These are phyloP conservation scores for Synergus umbraculus DNA, from an alignment of 2,888 invertebrate species.

Conservation along the genomic window DNA sequence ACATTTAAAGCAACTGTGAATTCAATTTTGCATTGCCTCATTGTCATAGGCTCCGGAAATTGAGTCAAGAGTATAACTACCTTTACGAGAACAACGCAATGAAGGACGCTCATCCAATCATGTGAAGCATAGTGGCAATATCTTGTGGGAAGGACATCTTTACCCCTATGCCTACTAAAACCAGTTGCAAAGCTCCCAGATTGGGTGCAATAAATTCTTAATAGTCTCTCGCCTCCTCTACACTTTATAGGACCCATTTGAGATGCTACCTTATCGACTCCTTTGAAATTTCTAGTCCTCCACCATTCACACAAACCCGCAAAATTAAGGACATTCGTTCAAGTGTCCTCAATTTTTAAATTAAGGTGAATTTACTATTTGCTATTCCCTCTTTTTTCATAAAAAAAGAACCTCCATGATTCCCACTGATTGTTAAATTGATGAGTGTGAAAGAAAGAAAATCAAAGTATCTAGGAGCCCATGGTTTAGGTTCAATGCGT, in stretches of 20 bases:
- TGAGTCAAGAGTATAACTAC: constrained; percentile 54
- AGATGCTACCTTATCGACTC: neutral
- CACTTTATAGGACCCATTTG: neutral
- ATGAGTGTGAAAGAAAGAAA: neutral
- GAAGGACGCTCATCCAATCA: constrained; percentile 18
- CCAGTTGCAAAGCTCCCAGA: constrained; percentile 23
- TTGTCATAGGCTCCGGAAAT: constrained; percentile 45
- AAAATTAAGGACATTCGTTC: neutral
- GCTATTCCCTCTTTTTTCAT: neutral
- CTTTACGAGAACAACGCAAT: neutral
- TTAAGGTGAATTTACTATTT: too few species aligned
- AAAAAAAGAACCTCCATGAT: neutral
- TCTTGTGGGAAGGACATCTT: constrained; percentile 18
- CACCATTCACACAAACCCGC: neutral
- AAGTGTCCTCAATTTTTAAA: neutral
- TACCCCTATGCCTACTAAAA: constrained; percentile 24
- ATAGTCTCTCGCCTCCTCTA: constrained; percentile 14
- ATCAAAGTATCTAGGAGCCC: constrained; percentile 19
- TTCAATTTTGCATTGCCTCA: neutral
- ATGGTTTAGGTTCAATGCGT: constrained; percentile 51
- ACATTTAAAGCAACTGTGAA: neutral
- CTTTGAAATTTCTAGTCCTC: neutral
- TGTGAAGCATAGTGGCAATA: constrained; percentile 15
- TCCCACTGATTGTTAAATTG: constrained; percentile 11
- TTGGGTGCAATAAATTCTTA: constrained; percentile 27